Base-by-base conservation (phyloP, 2,113 vertebrate genomes). In the Otocyon megalotis region DNA sequence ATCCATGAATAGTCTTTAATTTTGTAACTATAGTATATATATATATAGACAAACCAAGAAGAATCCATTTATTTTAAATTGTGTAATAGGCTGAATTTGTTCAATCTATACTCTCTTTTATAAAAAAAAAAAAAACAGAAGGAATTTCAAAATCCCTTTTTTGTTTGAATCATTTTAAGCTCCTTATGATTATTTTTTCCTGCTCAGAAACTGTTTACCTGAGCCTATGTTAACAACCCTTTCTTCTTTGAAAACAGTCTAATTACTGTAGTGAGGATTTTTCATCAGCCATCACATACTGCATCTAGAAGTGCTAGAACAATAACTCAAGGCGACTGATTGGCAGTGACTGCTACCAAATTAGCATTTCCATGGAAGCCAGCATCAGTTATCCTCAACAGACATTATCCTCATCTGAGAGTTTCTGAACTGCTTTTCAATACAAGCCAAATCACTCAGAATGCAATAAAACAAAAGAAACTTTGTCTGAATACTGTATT, bases 311-410 rank as follows among this genome's bases (percentile, higher is more conserved):
- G 26, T 54, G 65, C n/a, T 96, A 32, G 91, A 96, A 88, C 76
- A 96, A 95, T 96, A 97, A 97, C 84, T 96, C 80, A 92, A 8
- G n/a, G 82, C 0, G 8, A 89, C 80, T 92, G 94, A 98, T 95
- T 97, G 96, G 98, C 98, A 98, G 8, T 84, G 85, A 86, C 95
- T 97, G 95, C 60, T 98, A 97, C 69, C 81, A 98, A 98, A 98
- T 98, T 96, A 97, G 1, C 96, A 98, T 98, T 98, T 98, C 90
- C 93, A 90, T 97, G 83, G 96, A 94, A 98, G 98, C 92, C 98
- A 98, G 30, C 81, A 96, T 97, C 90, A 97, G 97, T 98, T 98
- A 96, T 56, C 32, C 1, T 97, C 97, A 98, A 2, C 15, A 91
- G 28, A 95, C 30, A 19, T 62, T 88, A 92, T 90, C 83, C 35